These are phyloP conservation scores for Sarcophaga caerulescens DNA, from an alignment of 2,888 invertebrate genomes.

Conservation along the genomic window DNA sequence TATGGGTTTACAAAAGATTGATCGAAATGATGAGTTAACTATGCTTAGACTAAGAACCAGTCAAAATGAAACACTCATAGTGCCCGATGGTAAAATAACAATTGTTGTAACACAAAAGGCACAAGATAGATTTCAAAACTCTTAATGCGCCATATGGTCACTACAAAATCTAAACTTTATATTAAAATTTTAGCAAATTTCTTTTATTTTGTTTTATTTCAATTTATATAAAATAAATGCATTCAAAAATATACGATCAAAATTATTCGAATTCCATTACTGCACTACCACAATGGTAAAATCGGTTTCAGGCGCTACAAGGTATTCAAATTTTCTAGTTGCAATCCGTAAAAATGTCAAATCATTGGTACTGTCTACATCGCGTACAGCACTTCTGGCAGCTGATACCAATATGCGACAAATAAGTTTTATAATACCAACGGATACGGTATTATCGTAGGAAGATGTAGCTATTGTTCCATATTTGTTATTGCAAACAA, in stretches of 20 bases:
- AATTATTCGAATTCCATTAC: slow-evolving; percentile 64
- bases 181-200: slow-evolving; percentile 21
- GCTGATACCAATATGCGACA: slow-evolving; percentile 72
- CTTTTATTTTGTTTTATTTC: neutral
- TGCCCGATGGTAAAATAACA: slow-evolving; percentile 78
- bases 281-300: slow-evolving; percentile 79
- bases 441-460: slow-evolving; percentile 77
- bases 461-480: slow-evolving; percentile 74
- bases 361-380: slow-evolving; percentile 77
- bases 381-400: slow-evolving; percentile 76
- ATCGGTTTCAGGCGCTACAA: slow-evolving; percentile 76
- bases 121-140: slow-evolving; percentile 69
- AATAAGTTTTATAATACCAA: slow-evolving; percentile 75
- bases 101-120: slow-evolving; percentile 78
- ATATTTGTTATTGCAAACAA: slow-evolving; percentile 74
- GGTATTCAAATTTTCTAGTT: slow-evolving; percentile 78
- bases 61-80: slow-evolving; percentile 76
- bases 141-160: neutral
- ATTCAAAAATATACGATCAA: slow-evolving; percentile 3
- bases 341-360: slow-evolving; percentile 76
- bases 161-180: neutral
- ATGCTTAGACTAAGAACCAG: slow-evolving; percentile 77
- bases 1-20: slow-evolving; percentile 75
- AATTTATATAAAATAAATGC: slow-evolving; percentile 12
- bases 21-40: slow-evolving; percentile 73